A percentile compares a stretch with the other conserved stretches of the same genome.
These are phyloP conservation scores for Anoura caudifer DNA, from an alignment of 2,113 vertebrate species.

Conservation along the genomic window DNA sequence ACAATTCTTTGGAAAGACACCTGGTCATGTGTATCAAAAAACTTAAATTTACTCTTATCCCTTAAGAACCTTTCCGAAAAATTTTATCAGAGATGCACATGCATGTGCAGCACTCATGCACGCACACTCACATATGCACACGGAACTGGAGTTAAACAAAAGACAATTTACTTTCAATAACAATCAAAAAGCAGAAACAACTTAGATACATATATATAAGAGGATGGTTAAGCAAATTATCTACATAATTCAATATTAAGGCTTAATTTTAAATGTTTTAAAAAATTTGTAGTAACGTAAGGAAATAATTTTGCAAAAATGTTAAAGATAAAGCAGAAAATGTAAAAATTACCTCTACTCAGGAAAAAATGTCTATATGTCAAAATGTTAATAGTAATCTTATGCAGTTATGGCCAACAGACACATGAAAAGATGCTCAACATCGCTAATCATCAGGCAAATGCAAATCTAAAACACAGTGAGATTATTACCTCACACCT, in stretches of 20 bases:
- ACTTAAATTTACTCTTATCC: not conserved
- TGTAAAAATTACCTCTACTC: not conserved
- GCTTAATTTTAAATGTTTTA: not conserved
- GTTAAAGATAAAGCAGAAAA: conserved; percentile 7
- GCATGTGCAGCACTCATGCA: not conserved
- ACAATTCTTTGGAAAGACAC: not conserved
- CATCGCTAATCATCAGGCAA: too few species aligned
- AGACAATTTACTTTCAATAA: not conserved
- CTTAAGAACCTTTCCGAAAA: not conserved
- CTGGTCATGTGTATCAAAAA: not conserved
- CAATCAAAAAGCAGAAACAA: not conserved
- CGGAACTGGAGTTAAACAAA: not conserved
- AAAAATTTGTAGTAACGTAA: not conserved
- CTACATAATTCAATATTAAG: not conserved
- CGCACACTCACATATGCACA: not conserved
- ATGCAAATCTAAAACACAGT: too few species aligned
- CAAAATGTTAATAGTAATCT: not conserved
- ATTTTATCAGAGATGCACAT: not conserved
- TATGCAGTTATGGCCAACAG: not conserved
- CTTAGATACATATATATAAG: not conserved
- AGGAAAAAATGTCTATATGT: not conserved
- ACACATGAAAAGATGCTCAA: too few species aligned
- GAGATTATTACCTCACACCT: too few species aligned
- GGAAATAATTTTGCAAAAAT: not conserved
- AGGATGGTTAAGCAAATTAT: not conserved